These are phyloP conservation scores for Montipora efflorescens DNA, from an alignment of 64 coral and sea anemone genomes.

Conservation along the genomic window DNA sequence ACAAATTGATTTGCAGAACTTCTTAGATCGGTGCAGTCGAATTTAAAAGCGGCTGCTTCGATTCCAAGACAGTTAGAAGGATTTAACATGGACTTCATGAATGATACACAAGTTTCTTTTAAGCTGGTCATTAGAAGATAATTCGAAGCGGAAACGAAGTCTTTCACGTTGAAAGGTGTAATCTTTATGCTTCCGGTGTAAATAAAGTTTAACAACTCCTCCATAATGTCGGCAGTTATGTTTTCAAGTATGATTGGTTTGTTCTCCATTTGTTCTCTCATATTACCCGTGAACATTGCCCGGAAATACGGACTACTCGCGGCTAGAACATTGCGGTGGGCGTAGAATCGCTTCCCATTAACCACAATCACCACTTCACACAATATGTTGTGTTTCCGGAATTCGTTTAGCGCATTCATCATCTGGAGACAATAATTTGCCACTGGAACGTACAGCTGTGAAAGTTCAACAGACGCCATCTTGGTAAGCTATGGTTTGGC, in stretches of 20 bases:
- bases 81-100: slow-evolving; percentile 93
- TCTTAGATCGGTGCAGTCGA: slow-evolving; percentile 77
- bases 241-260: slow-evolving; percentile 94
- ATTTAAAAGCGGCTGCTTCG: slow-evolving; percentile 86
- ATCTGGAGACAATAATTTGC: slow-evolving; percentile 90
- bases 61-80: slow-evolving; percentile 95
- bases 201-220: slow-evolving; percentile 91
- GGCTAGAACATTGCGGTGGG: slow-evolving; percentile 90
- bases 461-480: slow-evolving; percentile 42
- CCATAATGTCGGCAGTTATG: slow-evolving; percentile 91
- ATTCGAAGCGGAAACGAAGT: slow-evolving; percentile 95
- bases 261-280: slow-evolving; percentile 88
- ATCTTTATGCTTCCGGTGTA: slow-evolving; percentile 98
- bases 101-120: slow-evolving; percentile 87
- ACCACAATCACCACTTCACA: slow-evolving; percentile 95
- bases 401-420: slow-evolving; percentile 95
- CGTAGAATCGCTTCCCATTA: slow-evolving; percentile 80
- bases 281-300: slow-evolving; percentile 88
- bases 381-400: slow-evolving; percentile 94
- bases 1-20: slow-evolving; percentile 86
- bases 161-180: slow-evolving; percentile 93
- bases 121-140: slow-evolving; percentile 91
- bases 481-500: background rate
- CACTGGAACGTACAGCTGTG: slow-evolving; percentile 63
- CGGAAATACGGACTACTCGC: slow-evolving; percentile 96